Conservation (phyloP, 2,113 vertebrate genomes). For the Dascyllus trimaculatus region DNA sequence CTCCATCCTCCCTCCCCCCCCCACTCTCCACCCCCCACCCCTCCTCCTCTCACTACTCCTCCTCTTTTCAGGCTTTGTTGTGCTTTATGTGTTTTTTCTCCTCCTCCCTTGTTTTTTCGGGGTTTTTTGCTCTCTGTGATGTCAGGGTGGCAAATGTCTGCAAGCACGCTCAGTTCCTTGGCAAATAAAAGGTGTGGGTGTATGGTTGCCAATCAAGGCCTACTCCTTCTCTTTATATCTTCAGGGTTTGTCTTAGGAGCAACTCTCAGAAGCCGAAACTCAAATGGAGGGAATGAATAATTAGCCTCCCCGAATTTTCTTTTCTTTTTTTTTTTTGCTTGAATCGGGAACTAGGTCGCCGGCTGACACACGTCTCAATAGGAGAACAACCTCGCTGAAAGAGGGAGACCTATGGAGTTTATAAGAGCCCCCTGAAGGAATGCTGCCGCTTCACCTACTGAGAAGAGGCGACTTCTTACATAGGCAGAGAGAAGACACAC, state of each 20-base stretch:
- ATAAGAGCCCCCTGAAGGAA: conserved; percentile 62
- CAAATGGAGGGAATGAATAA: conserved; percentile 79
- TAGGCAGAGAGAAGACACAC: conserved; percentile 44
- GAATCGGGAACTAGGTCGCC: conserved; percentile 72
- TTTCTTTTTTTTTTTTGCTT: conserved; percentile 41
- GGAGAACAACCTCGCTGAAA: conserved; percentile 56
- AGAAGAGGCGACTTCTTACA: conserved; percentile 27
- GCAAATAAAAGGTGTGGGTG: conserved; percentile 77
- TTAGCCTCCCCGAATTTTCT: conserved; percentile 63
- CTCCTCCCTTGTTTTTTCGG: conserved; percentile 68
- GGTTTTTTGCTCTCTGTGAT: conserved; percentile 73
- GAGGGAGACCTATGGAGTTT: conserved; percentile 57
- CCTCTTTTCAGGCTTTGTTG: conserved; percentile 73
- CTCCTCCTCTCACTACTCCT: conserved; percentile 43
- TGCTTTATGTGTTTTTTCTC: conserved; percentile 54
- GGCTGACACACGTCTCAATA: conserved; percentile 70
- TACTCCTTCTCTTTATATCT: conserved; percentile 73
- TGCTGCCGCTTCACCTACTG: conserved; percentile 56
- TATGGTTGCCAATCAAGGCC: conserved; percentile 77
- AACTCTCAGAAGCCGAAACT: conserved; percentile 67
- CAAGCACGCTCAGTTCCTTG: conserved; percentile 66
- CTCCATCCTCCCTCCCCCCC: conserved; percentile 43
- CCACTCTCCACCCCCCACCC: conserved; percentile 22
- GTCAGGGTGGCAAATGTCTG: conserved; percentile 71
- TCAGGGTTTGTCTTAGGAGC: conserved; percentile 71